phyloP scores from a whole-genome alignment of 2,888 invertebrate species.

The Andricus quercusramuli region DNA sequence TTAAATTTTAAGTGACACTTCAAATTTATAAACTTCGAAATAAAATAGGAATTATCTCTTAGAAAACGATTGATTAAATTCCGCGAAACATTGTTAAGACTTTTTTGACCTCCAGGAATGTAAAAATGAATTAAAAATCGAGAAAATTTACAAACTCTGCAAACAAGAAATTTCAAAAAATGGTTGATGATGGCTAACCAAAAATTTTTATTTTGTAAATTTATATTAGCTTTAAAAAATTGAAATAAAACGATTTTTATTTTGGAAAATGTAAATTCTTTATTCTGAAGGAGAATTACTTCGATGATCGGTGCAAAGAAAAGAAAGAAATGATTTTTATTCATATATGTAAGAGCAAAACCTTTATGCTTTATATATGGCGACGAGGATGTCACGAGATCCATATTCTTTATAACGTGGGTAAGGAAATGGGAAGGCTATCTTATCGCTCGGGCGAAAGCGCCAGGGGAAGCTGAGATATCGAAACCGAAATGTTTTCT shows the following conservation, averaged over 20 bases:
- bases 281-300: background rate
- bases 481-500: slow-evolving; percentile 38
- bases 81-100: too few relatives aligned
- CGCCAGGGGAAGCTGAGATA: slow-evolving; percentile 24
- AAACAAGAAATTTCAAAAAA: too few relatives aligned
- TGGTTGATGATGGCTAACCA: too few relatives aligned
- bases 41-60: too few relatives aligned
- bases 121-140: too few relatives aligned
- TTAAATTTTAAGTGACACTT: too few relatives aligned
- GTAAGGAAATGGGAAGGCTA: slow-evolving; percentile 43
- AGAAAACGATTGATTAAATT: too few relatives aligned
- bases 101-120: too few relatives aligned
- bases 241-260: background rate
- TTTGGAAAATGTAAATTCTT: background rate
- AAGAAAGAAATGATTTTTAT: background rate
- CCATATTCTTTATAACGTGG: slow-evolving; percentile 43
- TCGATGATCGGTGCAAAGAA: background rate
- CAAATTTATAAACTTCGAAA: too few relatives aligned
- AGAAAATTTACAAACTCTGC: too few relatives aligned
- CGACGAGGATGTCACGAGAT: slow-evolving; percentile 44
- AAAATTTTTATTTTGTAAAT: too few relatives aligned
- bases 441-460: slow-evolving; percentile 42
- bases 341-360: background rate
- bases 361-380: slow-evolving; percentile 12
- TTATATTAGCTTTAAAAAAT: background rate